phyloP scores from a whole-genome alignment of 2,797 vertebrate species.

The Cryptoblepharus egeriae region DNA sequence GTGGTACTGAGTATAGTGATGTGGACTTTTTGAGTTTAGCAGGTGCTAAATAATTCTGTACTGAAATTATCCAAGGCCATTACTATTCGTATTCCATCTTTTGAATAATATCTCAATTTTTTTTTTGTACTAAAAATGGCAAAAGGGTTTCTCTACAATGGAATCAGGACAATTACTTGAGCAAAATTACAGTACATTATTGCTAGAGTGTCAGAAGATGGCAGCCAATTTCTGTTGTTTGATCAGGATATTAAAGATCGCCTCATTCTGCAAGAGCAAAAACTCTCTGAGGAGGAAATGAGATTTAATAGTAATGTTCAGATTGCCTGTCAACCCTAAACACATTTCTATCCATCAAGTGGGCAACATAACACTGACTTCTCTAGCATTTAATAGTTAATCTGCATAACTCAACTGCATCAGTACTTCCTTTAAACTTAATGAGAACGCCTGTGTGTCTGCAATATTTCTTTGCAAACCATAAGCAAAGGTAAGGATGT shows the following conservation, averaged over 20 bases:
- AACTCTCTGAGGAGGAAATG: conserved; percentile 64
- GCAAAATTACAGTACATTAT: conserved; percentile 50
- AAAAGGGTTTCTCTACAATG: conserved; percentile 40
- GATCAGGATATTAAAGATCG: conserved; percentile 67
- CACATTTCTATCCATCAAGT: conserved; percentile 70
- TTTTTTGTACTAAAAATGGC: conserved; percentile 15
- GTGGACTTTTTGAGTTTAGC: conserved; percentile 45
- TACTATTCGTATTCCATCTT: conserved; percentile 37
- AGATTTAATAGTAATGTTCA: conserved; percentile 72
- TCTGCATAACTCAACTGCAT: conserved; percentile 65
- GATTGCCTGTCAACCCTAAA: conserved; percentile 72
- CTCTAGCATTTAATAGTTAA: conserved; percentile 39
- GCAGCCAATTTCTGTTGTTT: conserved; percentile 67
- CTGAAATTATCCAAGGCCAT: conserved; percentile 58
- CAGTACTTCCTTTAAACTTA: conserved; percentile 33
- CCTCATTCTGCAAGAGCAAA: conserved; percentile 53
- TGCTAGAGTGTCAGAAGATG: conserved; percentile 60
- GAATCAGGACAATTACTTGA: conserved; percentile 58
- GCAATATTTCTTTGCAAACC: not conserved
- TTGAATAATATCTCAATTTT: conserved; percentile 46
- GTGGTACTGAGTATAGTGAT: too few relatives aligned
- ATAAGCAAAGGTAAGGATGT: conserved; percentile 5
- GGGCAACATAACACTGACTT: conserved; percentile 59
- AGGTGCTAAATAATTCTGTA: conserved; percentile 57
- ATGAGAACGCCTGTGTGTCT: not conserved